Evolutionary conservation across 2,113 vertebrate genomes (phyloP), one percentile per base, ranked within the genome.

Genomic region (Scortum barcoo): DNA sequence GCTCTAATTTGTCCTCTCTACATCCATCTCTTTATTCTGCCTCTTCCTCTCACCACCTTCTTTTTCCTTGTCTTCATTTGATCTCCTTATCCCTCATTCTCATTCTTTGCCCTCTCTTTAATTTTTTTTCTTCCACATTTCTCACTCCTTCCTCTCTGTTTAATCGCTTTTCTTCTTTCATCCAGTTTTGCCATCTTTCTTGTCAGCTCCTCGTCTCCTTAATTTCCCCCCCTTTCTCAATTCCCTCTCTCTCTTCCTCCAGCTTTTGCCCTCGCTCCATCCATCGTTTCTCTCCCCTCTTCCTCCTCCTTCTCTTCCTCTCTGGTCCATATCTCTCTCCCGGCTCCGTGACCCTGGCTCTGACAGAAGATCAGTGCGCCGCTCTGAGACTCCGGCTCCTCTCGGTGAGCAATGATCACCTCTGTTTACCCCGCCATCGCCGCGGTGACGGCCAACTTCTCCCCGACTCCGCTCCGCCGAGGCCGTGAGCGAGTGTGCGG

Each of bases 331-430:
- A 50, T 73, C 60, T 84, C 73, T 65, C 44, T 36, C 36, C 42
- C 3, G 19, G 11, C 74, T 75, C 60, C 53, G 0, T 76, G 83
- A 84, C 91, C 86, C 85, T 66, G 85, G 66, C 74, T 74, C 73
- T 85, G 90, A 91, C 89, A 88, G 71, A 82, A 86, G 80, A 91
- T 85, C 71, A 68, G 86, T 84, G 76, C 54, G n/a, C 62, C 19
- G 8, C 48, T 53, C 40, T 0, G 40, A 33, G 69, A 24, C 74
- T 74, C 44, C 1, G 13, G 71, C 75, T 77, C 60, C 72, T 74
- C 74, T 65, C 26, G 1, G 42, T 87, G 90, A 90, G 88, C 85
- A n/a, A 93, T 91, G 86, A 90, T 83, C 81, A 33, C 76, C 83
- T 57, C 81, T 10, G 65, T 89, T 89, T 88, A 85, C 74, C 69